Evolutionary conservation across 2,888 invertebrate species (phyloP), one percentile per base, ranked within the genome.

Genomic region (Oegoconia quadripuncta): DNA sequence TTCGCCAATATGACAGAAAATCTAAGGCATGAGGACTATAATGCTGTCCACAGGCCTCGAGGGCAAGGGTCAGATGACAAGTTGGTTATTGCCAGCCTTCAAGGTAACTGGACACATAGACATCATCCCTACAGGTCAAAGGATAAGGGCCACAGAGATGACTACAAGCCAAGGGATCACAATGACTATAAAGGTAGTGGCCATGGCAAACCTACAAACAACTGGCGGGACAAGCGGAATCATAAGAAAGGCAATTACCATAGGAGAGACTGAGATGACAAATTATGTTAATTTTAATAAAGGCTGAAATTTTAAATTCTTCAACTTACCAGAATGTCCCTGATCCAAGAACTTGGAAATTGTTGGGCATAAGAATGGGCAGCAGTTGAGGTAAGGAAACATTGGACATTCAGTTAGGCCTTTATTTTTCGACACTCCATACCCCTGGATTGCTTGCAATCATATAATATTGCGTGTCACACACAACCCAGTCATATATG

Each of bases 51-150:
- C 28, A 42, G 50, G 13, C 52, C 59, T 3, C 48, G 65, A 17
- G 65, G 22, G 1, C 36, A 39, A 11, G 34, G 62, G 36, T 50
- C 44, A 9, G 60, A 58, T 46, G 76, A 83, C 41, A 71, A 73
- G 32, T 51, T 87, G 23, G 73, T 76, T 7, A 59, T 78, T 42
- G 84, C 86, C 7, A 88, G 88, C 45, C 71, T 88, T 50, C 87
- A 87, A 55, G 88, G 88, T 3, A 83, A 88, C 48, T 88, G 88
- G 88, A 63, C 75, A 2, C 77, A 84, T 37, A 65, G 87, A 40
- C 86, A 84, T 47, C 83, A 88, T 44, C 83, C 84, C 0, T 83
- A 83, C 40, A 69, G 74, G 29, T 33, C 66, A 1, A 73, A 74
- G 43, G 79, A 74, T 7, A 71, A 74, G 41, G 31, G 41, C 6